phyloP scores from a whole-genome alignment of 1,140 invertebrate genomes.

The Drosophila eugracilis region DNA sequence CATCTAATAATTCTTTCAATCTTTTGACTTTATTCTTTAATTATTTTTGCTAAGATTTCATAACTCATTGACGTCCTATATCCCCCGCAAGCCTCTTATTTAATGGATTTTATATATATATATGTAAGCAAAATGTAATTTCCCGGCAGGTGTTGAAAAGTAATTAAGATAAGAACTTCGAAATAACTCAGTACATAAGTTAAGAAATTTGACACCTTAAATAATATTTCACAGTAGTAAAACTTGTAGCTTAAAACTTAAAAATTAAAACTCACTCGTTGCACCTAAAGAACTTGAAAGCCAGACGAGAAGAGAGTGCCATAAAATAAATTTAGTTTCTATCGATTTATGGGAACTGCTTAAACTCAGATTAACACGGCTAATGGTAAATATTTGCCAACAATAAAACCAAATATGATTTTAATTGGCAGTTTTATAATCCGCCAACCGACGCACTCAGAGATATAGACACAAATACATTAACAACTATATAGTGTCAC shows the following conservation, averaged over 20 bases:
- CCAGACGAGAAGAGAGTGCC: conserved; percentile 21
- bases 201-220: conserved; percentile 7
- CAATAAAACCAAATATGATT: conserved; percentile 62
- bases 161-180: conserved; percentile 32
- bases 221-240: neutral
- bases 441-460: conserved; percentile 10
- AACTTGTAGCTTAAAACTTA: neutral
- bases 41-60: too few species aligned
- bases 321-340: conserved; percentile 31
- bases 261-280: conserved; percentile 2
- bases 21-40: too few species aligned
- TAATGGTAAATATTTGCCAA: conserved; percentile 6
- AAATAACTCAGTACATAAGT: neutral
- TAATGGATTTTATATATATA: neutral
- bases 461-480: conserved; percentile 4
- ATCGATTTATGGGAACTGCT: conserved; percentile 20
- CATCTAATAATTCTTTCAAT: too few species aligned
- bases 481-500: neutral
- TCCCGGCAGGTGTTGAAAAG: conserved; percentile 26
- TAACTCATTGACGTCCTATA: neutral
- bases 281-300: neutral
- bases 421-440: conserved; percentile 74
- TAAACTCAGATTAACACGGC: conserved; percentile 29
- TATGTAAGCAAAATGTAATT: conserved; percentile 14
- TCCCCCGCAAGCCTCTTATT: neutral